Percentiles rank a stretch among this genome's conserved stretches.
phyloP scores from a whole-genome alignment of 2,888 invertebrate genomes.

The Xylocampa areola region DNA sequence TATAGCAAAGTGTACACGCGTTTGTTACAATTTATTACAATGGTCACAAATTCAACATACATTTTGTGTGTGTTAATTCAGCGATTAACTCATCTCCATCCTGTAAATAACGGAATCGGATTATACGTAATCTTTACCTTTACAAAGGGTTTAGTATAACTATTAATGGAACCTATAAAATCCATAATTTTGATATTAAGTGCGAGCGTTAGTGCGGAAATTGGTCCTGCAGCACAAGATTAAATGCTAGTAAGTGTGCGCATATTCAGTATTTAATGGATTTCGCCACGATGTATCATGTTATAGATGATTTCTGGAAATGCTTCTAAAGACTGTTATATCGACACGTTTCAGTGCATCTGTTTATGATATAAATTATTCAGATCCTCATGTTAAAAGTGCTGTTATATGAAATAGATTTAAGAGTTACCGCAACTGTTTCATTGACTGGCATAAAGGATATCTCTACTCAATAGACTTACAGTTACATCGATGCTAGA shows the following conservation, averaged over 20 bases:
- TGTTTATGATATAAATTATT: constrained; percentile 47
- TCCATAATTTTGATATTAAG: constrained; percentile 39
- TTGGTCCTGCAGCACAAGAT: constrained; percentile 23
- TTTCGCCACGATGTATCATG: constrained; percentile 32
- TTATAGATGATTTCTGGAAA: constrained; percentile 41
- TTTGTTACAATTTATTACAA: constrained; percentile 38
- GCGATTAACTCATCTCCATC: constrained; percentile 31
- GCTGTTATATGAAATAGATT: constrained; percentile 20
- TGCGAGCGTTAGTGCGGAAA: constrained; percentile 33
- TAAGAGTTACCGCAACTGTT: not conserved
- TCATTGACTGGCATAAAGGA: constrained; percentile 24
- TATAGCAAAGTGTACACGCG: constrained; percentile 31
- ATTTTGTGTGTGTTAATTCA: constrained; percentile 31
- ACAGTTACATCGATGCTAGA: constrained; percentile 16
- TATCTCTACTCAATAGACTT: constrained; percentile 28
- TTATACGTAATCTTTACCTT: constrained; percentile 28
- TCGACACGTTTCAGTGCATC: constrained; percentile 30
- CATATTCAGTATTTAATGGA: constrained; percentile 46
- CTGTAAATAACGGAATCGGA: constrained; percentile 17
- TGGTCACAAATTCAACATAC: constrained; percentile 29
- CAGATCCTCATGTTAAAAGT: constrained; percentile 23
- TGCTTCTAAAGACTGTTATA: constrained; percentile 40
- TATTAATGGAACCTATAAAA: constrained; percentile 40
- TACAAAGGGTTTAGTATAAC: constrained; percentile 35
- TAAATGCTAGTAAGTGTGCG: constrained; percentile 27